Evolutionary conservation across 2,888 invertebrate genomes (phyloP), one percentile per base, ranked within the genome.

Genomic region (Glyphotaelius pellucidus): DNA sequence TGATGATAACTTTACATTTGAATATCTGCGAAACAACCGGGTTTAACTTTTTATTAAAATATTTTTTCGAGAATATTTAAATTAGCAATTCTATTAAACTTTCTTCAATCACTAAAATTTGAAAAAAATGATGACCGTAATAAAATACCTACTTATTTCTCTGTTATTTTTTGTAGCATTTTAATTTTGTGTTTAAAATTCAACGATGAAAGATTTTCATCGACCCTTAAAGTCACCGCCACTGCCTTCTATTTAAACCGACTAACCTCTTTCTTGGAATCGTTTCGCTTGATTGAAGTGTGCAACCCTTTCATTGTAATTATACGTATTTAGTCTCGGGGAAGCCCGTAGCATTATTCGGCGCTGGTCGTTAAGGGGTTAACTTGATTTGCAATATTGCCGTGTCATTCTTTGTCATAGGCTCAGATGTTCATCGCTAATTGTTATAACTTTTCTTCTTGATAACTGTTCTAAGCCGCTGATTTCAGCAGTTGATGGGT

Each of bases 241-340:
- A n/a, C 67, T 25, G 67, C 7, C 67, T 67, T 67, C 67, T n/a
- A 67, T 67, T 25, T 67, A 67, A 67, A 67, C 9, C n/a, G 67
- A 25, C 67, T 67, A 67, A n/a, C 67, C 67, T 25, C 67, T 79
- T 90, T 25, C 85, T 25, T n/a, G 32, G 47, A 47, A 90, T 86
- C 38, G 86, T 90, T 85, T 31, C 67, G 67, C 85, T 86, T 67
- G 86, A 85, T 86, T 86, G 90, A 85, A 90, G 86, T 52, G 31
- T 86, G 35, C 88, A 91, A 89, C 89, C 91, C 91, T 89, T 83
- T 81, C 30, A 89, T 31, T 83, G 89, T 81, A 91, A 91, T 91
- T 91, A 91, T 81, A 30, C 88, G 32, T 81, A 81, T 91, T 83
- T 79, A 91, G 88, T 87, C 88, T 38, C 38, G 84, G 31, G n/a